A percentile compares a stretch with the other conserved stretches of the same genome.
These are phyloP conservation scores for Drosophila villosipedis DNA, from an alignment of 2,888 invertebrate genomes.

Conservation along the genomic window DNA sequence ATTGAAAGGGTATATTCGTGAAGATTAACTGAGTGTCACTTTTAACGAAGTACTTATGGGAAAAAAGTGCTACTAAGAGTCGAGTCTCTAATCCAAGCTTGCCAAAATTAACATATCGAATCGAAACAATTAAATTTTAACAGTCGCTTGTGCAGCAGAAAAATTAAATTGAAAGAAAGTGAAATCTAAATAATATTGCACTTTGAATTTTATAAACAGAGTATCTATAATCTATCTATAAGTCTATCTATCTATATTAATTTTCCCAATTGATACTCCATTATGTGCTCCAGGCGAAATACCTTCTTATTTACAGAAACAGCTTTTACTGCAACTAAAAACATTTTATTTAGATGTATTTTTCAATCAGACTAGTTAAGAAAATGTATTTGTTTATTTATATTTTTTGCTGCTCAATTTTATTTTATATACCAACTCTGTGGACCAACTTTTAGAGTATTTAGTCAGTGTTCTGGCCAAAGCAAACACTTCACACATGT, in stretches of 20 bases:
- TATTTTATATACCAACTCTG: background rate
- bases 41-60: no score
- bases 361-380: background rate
- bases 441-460: conserved; percentile 14
- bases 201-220: no score
- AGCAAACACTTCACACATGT: conserved; percentile 2
- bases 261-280: background rate
- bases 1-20: background rate
- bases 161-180: no score
- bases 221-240: no score
- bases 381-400: background rate
- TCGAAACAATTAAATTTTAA: background rate
- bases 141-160: background rate
- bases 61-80: background rate
- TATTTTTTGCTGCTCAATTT: background rate
- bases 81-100: background rate
- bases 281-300: background rate
- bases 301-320: background rate
- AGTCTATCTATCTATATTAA: no score
- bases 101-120: background rate
- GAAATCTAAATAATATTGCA: background rate
- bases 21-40: background rate
- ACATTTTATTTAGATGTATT: background rate
- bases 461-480: background rate
- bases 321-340: background rate